Evolutionary conservation across 2,113 vertebrate species (phyloP).

Genomic region (Spea bombifrons): DNA sequence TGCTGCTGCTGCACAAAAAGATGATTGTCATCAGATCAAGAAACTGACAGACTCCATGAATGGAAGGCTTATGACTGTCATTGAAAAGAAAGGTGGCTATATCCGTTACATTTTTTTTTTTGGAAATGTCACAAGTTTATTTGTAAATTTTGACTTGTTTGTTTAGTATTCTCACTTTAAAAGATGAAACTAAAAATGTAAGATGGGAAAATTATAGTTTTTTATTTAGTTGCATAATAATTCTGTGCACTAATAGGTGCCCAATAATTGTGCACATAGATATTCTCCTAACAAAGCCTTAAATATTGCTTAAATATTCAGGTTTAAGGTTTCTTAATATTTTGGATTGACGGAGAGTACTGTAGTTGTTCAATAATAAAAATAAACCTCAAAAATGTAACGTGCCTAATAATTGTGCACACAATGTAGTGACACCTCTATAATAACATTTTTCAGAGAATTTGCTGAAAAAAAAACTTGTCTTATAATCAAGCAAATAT

Average conservation of each 20-base stretch:
- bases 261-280: not conserved
- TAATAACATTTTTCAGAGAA: no score
- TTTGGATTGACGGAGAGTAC: not conserved
- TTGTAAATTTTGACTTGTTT: not conserved
- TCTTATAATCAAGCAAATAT: no score
- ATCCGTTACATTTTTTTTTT: not conserved
- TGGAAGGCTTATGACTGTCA: conserved; percentile 5
- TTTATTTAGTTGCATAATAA: not conserved
- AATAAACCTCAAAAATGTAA: conserved; percentile 16
- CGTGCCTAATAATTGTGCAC: conserved; percentile 20
- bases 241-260: not conserved
- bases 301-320: not conserved
- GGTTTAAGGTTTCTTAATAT: not conserved
- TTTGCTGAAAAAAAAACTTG: not conserved
- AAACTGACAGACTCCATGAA: conserved; percentile 3
- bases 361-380: conserved; percentile 6
- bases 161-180: conserved; percentile 19
- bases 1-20: conserved; percentile 3
- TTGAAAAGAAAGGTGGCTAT: conserved; percentile 4
- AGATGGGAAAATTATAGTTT: conserved; percentile 48
- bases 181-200: conserved; percentile 52
- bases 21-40: not conserved
- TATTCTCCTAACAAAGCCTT: not conserved
- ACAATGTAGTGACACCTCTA: not conserved
- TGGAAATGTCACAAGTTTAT: conserved; percentile 12